Conservation (phyloP, 2,113 vertebrate species). For the Zingel zingel region DNA sequence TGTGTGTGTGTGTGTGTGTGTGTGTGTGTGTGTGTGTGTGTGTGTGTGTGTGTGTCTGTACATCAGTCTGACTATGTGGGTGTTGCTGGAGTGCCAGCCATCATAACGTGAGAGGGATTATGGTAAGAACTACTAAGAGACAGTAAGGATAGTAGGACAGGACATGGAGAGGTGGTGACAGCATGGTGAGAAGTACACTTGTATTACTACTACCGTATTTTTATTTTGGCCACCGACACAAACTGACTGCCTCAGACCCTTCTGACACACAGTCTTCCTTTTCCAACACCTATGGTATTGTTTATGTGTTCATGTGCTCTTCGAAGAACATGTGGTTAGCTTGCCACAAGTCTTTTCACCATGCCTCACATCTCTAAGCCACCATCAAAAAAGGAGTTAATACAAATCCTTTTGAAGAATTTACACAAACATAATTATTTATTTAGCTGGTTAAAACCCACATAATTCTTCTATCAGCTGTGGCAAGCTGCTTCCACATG, state of each 20-base stretch:
- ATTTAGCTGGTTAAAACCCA: constrained; percentile 83
- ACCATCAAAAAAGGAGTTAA: constrained; percentile 72
- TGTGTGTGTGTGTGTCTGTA: constrained; percentile 16
- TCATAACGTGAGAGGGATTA: constrained; percentile 77
- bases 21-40: constrained; percentile 1
- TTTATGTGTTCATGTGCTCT: constrained; percentile 53
- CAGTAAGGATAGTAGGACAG: constrained; percentile 46
- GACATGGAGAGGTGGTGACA: constrained; percentile 54
- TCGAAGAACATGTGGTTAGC: constrained; percentile 56
- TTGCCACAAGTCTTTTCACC: constrained; percentile 59
- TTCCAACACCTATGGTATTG: constrained; percentile 46
- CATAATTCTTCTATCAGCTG: constrained; percentile 83
- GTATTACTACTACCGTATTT: constrained; percentile 39
- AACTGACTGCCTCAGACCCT: constrained; percentile 47
- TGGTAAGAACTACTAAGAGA: constrained; percentile 65
- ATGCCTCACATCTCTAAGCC: constrained; percentile 66
- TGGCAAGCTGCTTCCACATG: constrained; percentile 80
- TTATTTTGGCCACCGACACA: constrained; percentile 29
- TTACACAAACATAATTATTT: constrained; percentile 85
- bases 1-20: constrained; percentile 17
- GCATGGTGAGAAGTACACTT: constrained; percentile 39
- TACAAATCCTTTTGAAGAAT: constrained; percentile 85
- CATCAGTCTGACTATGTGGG: constrained; percentile 53
- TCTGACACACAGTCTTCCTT: constrained; percentile 32
- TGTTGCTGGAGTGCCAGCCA: constrained; percentile 74